A percentile compares a stretch with the other conserved stretches of the same genome.
Conservation (phyloP, 2,797 vertebrate species). For the Urophycis tenuis region DNA sequence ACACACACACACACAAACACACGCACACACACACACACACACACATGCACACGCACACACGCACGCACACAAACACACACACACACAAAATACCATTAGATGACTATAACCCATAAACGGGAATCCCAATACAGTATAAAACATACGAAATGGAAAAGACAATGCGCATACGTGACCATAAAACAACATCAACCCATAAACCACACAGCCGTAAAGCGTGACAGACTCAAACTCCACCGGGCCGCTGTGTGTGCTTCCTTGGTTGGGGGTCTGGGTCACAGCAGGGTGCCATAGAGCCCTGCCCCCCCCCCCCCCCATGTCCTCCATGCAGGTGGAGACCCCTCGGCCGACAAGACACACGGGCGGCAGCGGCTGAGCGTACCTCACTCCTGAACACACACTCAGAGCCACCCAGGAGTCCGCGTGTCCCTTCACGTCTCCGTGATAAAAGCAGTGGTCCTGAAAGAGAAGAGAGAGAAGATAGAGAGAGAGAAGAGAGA, state of each 20-base stretch:
- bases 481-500: conserved; percentile 1
- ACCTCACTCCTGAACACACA: conserved; percentile 75
- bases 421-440: conserved; percentile 62
- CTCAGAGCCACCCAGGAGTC: conserved; percentile 74
- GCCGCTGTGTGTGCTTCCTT: too few species aligned
- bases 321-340: too few species aligned
- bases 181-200: not conserved
- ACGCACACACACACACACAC: too few species aligned
- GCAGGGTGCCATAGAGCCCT: too few species aligned
- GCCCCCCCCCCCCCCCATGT: too few species aligned
- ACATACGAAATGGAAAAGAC: not conserved
- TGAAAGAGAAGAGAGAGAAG: conserved; percentile 40
- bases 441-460: conserved; percentile 79
- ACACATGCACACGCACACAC: too few species aligned
- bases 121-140: not conserved
- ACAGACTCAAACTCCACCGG: too few species aligned
- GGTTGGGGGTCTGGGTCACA: too few species aligned
- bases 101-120: not conserved
- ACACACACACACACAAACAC: too few species aligned
- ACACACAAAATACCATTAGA: not conserved
- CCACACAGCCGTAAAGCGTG: not conserved
- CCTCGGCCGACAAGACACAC: not conserved
- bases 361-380: conserved; percentile 16
- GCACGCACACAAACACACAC: not conserved
- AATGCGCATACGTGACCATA: not conserved